Evolutionary conservation across 2,888 invertebrate genomes (phyloP), one percentile per base, ranked within the genome.

Genomic region (Elmis aenea): DNA sequence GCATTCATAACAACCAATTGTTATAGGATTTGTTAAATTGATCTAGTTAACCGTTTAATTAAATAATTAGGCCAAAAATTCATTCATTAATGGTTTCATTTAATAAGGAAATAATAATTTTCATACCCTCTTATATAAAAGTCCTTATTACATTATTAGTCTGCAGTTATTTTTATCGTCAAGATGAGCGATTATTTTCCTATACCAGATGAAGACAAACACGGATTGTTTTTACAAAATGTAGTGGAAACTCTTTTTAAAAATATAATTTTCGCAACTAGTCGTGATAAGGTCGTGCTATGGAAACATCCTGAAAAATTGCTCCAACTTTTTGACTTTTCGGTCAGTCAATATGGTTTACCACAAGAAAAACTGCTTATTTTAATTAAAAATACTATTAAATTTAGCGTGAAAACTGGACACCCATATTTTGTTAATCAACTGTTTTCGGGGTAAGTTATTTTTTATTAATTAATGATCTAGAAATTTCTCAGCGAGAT

Each of bases 401-500:
- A 70, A 34, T 75, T 70, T 58, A 76, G 75, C 51, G 75, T 76
- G 5, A 76, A 75, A 58, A 75, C 74, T 6, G 75, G 73, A 6
- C 74, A 75, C 62, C 75, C 73, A 0, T 69, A 71, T 55, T 76
- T 76, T 53, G 67, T 74, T 43, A 75, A 76, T 57, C 76, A 76
- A 49, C 62, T 76, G 8, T 76, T 72, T 58, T 73, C 74, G n/a
- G 72, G 73, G 67, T 71, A 55, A 63, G 65, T 13, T 18, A 6
- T n/a, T 13, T 11, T 20, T 24, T n/a, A 26, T 16, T 18, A n/a
- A n/a, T n/a, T n/a, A n/a, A n/a, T n/a, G n/a, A n/a, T n/a, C n/a
- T n/a, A n/a, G n/a, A n/a, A n/a, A n/a, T n/a, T n/a, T n/a, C n/a
- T n/a, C n/a, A n/a, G n/a, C n/a, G n/a, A n/a, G n/a, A n/a, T n/a